phyloP scores from a whole-genome alignment of 2,113 vertebrate species.

The Channa argus region DNA sequence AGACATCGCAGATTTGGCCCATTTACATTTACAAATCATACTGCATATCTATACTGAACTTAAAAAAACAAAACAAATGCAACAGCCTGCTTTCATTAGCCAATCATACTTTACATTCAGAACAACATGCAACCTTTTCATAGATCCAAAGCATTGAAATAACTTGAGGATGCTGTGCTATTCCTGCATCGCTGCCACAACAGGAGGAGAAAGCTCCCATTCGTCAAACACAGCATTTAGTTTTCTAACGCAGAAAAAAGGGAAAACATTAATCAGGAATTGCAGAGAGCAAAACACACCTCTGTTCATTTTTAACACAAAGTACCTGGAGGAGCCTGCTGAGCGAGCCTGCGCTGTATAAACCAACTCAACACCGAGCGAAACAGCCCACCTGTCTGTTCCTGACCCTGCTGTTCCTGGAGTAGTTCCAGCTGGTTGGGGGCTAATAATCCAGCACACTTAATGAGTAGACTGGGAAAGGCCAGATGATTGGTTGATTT shows the following conservation, averaged over 20 bases:
- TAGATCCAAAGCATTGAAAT: slow-evolving; percentile 19
- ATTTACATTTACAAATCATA: slow-evolving; percentile 21
- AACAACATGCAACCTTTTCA: slow-evolving; percentile 15
- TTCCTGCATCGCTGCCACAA: slow-evolving; percentile 23
- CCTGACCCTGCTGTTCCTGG: slow-evolving; percentile 41
- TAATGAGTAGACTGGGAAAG: slow-evolving; percentile 54
- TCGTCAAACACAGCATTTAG: slow-evolving; percentile 43
- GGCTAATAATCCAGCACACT: slow-evolving; percentile 37
- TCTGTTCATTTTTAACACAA: slow-evolving; percentile 14
- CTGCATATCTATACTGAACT: slow-evolving; percentile 29
- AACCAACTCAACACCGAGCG: slow-evolving; percentile 19
- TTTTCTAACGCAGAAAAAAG: slow-evolving; percentile 38
- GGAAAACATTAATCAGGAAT: slow-evolving; percentile 47
- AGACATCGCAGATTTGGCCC: slow-evolving; percentile 48
- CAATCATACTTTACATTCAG: slow-evolving; percentile 9
- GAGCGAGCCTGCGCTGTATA: background rate
- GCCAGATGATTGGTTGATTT: slow-evolving; percentile 52
- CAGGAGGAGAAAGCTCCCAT: slow-evolving; percentile 37
- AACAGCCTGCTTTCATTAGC: slow-evolving; percentile 17
- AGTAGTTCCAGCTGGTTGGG: slow-evolving; percentile 51
- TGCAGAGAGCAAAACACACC: background rate
- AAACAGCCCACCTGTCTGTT: slow-evolving; percentile 44
- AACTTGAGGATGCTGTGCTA: slow-evolving; percentile 10
- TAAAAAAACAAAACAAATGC: slow-evolving; percentile 28
- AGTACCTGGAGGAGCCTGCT: slow-evolving; percentile 2